Evolutionary conservation across 1,140 invertebrate species (phyloP), one percentile per base, ranked within the genome.

Genomic region (Heterodera schachtii): DNA sequence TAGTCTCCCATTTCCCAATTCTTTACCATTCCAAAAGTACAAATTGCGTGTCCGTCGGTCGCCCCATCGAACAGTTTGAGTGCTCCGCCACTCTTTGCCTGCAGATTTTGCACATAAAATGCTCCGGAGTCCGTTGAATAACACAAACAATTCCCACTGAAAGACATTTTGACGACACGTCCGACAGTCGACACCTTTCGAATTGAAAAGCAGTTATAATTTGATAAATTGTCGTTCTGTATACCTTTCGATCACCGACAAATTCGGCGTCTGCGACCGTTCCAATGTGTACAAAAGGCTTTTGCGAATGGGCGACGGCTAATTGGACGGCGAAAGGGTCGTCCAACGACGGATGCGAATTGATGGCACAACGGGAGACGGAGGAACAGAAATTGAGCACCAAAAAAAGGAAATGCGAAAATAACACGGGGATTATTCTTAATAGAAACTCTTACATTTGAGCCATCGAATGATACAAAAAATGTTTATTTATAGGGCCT

Each of bases 321-420:
- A 78, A 44, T 69, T 78, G 77, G 44, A 78, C 64, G 70, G 57
- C 52, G 47, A 78, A 78, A 78, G 77, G 77, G 47, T 78, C 64
- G 70, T 78, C 47, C 8, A 31, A 67, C 1, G 19, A 41, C 43
- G 77, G 77, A n/a, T 78, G 64, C 5, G 77, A 64, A 46, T 78
- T 78, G 47, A 78, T 41, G 41, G 69, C 69, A 71, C 31, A 43
- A 43, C 69, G 69, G 21, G 69, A 71, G 69, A 71, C 69, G 41
- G 41, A 11, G 69, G 41, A 11, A 46, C 69, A 71, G 5, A 71
- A 43, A 31, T 46, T 19, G 69, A 43, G 4, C 0, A 71, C 69
- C 69, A 43, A 4, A 46, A 64, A 64, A 71, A 0, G 19, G 21
- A 46, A 46, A 11, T 71, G 9, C 13, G 1, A 41, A 5, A 46